phyloP scores from a whole-genome alignment of 2,888 invertebrate genomes.

The Maniola hyperantus region DNA sequence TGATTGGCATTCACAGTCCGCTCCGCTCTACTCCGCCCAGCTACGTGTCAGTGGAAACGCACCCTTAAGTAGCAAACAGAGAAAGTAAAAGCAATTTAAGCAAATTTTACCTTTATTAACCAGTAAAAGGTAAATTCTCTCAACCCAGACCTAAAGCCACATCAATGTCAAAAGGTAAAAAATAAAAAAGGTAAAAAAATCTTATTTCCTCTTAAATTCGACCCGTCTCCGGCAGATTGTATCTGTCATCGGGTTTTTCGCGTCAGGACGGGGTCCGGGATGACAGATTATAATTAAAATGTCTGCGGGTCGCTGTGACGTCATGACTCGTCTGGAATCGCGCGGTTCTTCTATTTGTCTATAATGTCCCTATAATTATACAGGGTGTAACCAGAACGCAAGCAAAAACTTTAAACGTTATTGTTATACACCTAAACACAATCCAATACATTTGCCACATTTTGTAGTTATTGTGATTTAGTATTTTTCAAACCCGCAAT shows the following conservation, averaged over 20 bases:
- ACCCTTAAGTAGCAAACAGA: not conserved
- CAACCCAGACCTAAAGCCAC: not conserved
- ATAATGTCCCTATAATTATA: no score
- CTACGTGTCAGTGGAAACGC: no score
- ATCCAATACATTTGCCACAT: no score
- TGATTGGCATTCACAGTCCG: no score
- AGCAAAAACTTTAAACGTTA: no score
- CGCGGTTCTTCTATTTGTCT: constrained; percentile 47
- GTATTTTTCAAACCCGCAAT: no score
- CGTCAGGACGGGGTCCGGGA: constrained; percentile 56
- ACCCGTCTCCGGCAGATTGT: constrained; percentile 73
- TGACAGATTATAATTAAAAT: constrained; percentile 81
- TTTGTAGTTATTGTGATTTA: no score
- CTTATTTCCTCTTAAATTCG: constrained; percentile 74
- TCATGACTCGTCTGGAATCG: constrained; percentile 61
- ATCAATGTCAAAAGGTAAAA: constrained; percentile 12
- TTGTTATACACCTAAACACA: no score
- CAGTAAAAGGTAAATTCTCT: not conserved
- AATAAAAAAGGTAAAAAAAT: constrained; percentile 40
- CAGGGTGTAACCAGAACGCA: no score
- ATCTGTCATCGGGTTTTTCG: constrained; percentile 74
- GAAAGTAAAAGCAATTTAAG: not conserved
- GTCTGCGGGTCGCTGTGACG: constrained; percentile 73
- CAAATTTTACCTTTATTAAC: not conserved
- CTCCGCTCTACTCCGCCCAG: no score